Conservation (phyloP, 35 echinoderm and acorn worm genomes). For the Ptychodera flava region DNA sequence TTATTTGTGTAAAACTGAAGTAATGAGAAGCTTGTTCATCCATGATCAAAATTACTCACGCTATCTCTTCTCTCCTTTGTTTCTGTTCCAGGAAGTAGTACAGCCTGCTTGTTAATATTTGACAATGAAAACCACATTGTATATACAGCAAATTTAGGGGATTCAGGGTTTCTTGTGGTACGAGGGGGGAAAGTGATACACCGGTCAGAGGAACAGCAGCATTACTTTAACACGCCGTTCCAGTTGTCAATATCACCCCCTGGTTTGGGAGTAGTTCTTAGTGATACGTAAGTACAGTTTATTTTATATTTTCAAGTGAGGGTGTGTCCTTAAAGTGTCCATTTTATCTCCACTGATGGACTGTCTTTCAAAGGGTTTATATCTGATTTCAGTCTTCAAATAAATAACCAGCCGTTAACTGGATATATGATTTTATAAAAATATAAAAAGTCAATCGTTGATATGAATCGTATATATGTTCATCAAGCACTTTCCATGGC, state of each 20-base stretch:
- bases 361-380: neutral
- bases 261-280: slow-evolving; percentile 77
- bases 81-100: slow-evolving; percentile 73
- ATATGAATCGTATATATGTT: too few species aligned
- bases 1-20: too few species aligned
- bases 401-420: too few species aligned
- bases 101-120: slow-evolving; percentile 91
- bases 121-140: slow-evolving; percentile 75
- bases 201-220: slow-evolving; percentile 88
- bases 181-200: slow-evolving; percentile 77
- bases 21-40: too few species aligned
- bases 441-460: too few species aligned
- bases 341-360: neutral
- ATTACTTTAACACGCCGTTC: slow-evolving; percentile 95
- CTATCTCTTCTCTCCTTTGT: neutral
- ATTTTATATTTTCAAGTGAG: neutral
- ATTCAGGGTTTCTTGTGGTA: slow-evolving; percentile 89
- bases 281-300: slow-evolving; percentile 66
- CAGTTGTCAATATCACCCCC: slow-evolving; percentile 95
- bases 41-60: too few species aligned
- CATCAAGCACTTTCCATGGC: too few species aligned
- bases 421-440: too few species aligned
- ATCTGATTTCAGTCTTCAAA: too few species aligned
- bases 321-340: neutral
- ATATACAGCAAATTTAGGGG: slow-evolving; percentile 87